A percentile compares a stretch with the other conserved stretches of the same genome.
Evolutionary conservation across 2,113 vertebrate species (phyloP).

Genomic region (Helogale parvula): DNA sequence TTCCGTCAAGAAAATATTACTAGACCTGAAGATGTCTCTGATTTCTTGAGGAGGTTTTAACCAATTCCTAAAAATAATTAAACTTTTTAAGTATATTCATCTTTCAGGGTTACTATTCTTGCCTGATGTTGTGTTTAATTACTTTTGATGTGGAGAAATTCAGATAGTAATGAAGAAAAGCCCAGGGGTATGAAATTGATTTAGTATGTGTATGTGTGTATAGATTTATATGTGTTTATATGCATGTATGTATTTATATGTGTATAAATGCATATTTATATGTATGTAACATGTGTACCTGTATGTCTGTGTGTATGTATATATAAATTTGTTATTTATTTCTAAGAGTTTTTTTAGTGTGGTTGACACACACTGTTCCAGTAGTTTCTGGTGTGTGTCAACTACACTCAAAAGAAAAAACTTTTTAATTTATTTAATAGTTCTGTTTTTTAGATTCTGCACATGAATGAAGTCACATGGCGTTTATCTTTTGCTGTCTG

Average conservation of each 20-base stretch:
- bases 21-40: not conserved
- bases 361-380: not conserved
- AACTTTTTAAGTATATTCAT: not conserved
- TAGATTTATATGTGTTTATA: not conserved
- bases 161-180: conserved; percentile 22
- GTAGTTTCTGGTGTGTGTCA: not conserved
- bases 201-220: not conserved
- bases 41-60: not conserved
- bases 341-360: not conserved
- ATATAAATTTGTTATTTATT: not conserved
- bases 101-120: not conserved
- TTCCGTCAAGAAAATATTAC: not conserved
- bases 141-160: conserved; percentile 31
- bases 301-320: not conserved
- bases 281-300: not conserved
- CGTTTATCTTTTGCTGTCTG: not conserved
- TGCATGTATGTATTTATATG: not conserved
- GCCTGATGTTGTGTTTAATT: not conserved
- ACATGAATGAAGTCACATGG: not conserved
- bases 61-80: conserved; percentile 20
- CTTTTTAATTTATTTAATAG: not conserved
- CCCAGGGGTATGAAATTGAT: not conserved
- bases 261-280: not conserved
- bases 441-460: not conserved
- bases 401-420: too few species aligned